Base-by-base conservation (phyloP, 2,888 invertebrate species). In the Fragum sueziense region DNA sequence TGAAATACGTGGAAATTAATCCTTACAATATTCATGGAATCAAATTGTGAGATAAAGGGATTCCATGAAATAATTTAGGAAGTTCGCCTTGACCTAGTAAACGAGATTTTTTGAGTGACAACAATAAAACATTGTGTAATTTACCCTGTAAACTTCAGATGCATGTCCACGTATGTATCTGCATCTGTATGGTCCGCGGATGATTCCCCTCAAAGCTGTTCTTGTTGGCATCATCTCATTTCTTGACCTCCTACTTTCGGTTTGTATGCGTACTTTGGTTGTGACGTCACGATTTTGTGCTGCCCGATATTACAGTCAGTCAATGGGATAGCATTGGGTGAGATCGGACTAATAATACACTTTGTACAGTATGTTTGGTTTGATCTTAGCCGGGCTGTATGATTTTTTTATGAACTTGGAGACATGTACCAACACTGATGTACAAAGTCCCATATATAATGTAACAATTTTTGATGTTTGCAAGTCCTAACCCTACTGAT, bases 201-300 rank as follows among this genome's bases (percentile, higher is more conserved):
- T 20, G 3, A 47, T 14, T 20, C 47, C n/a, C 17, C 47, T 4
- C 17, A 47, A 20, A 31, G 27, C 20, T 61, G 61, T 11, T 57
- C 25, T 57, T 22, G 25, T 57, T 7, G 22, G 57, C 57, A 61
- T 33, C 61, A 14, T 54, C 7, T n/a, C 33, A 47, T 14, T 47
- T 47, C n/a, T 61, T 61, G n/a, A 61, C 61, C 14, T 25, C 11
- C 51, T 68, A 68, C 68, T 68, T 68, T 68, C 68, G 68, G 22
- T 68, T 68, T 47, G 29, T 3, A 20, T 68, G 67, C 41, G 67
- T 31, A 61, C 61, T 61, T 27, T 31, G 31, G 7, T 31, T 6
- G 20, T 61, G 61, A 61, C 61, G 61, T 61, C 61, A 61, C 20
- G 20, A 61, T 3, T 7, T 61, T 57, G n/a, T 57, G 57, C 57